Conservation (phyloP, 2,797 vertebrate species). For the Eulemur albifrons region DNA sequence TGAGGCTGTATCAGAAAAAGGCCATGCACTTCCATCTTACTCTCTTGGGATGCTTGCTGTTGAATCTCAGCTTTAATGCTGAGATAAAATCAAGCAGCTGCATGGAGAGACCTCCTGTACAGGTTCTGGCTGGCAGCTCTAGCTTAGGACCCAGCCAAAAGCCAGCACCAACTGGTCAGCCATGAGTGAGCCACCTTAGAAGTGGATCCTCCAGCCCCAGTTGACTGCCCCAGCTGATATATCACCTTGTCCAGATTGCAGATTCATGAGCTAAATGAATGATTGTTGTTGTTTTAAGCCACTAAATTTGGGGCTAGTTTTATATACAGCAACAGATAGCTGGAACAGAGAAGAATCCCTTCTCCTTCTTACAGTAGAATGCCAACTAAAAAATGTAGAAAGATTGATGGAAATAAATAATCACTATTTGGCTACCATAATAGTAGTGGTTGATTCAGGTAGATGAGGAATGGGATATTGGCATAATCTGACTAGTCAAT, state of each 20-base stretch:
- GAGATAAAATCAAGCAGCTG: not conserved
- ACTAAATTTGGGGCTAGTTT: not conserved
- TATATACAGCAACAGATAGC: slow-evolving; percentile 3
- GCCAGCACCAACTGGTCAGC: not conserved
- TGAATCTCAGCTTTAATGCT: not conserved
- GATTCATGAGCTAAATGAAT: not conserved
- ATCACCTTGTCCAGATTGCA: not conserved
- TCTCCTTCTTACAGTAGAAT: not conserved
- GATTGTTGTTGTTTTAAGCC: not conserved
- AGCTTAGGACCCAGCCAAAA: not conserved
- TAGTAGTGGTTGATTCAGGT: slow-evolving; percentile 23
- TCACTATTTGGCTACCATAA: not conserved
- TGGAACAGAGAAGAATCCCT: not conserved
- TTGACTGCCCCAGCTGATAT: not conserved
- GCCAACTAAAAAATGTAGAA: slow-evolving; percentile 10
- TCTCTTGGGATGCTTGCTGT: not conserved
- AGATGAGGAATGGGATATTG: not conserved
- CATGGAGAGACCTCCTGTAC: not conserved
- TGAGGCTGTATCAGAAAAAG: not conserved
- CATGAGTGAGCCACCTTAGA: not conserved
- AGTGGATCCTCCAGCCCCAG: not conserved
- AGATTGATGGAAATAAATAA: slow-evolving; percentile 5
- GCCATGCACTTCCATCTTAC: not conserved
- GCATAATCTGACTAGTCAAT: not conserved
- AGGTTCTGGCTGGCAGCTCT: not conserved